Percentiles rank a stretch among this genome's conserved stretches.
Evolutionary conservation across 2,888 invertebrate species (phyloP).

Genomic region (Nephrotoma flavescens): DNA sequence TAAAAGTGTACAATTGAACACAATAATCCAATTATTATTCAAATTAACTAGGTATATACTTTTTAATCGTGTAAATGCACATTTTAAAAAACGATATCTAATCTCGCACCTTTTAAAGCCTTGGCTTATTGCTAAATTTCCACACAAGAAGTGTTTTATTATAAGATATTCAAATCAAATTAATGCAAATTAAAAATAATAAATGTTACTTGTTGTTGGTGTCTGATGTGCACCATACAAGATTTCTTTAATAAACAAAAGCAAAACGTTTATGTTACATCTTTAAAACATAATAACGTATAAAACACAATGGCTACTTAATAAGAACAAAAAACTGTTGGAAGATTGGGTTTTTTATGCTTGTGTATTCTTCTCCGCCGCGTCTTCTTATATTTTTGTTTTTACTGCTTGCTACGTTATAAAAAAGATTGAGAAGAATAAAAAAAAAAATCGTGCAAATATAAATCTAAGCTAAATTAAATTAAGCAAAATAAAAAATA

Average conservation of each 20-base stretch:
- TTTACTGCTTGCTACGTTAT: background rate
- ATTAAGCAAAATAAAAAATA: background rate
- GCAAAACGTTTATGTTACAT: background rate
- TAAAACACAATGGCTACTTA: background rate
- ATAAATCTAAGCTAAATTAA: background rate
- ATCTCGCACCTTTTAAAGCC: background rate
- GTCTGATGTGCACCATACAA: background rate
- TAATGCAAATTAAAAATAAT: background rate
- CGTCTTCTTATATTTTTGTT: background rate
- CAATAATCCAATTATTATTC: background rate
- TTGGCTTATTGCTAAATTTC: background rate
- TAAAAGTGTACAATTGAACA: background rate
- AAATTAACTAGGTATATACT: background rate
- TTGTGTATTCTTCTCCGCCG: background rate
- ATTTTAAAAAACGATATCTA: background rate
- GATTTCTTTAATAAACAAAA: background rate
- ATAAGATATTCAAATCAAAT: background rate
- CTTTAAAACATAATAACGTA: background rate
- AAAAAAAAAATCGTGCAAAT: background rate
- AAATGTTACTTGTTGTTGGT: background rate
- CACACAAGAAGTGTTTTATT: background rate
- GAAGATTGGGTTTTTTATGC: background rate
- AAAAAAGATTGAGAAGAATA: background rate
- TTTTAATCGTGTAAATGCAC: background rate
- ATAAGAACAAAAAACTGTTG: background rate